Base-by-base conservation (phyloP, 2,888 invertebrate species). In the Hesperia comma region DNA sequence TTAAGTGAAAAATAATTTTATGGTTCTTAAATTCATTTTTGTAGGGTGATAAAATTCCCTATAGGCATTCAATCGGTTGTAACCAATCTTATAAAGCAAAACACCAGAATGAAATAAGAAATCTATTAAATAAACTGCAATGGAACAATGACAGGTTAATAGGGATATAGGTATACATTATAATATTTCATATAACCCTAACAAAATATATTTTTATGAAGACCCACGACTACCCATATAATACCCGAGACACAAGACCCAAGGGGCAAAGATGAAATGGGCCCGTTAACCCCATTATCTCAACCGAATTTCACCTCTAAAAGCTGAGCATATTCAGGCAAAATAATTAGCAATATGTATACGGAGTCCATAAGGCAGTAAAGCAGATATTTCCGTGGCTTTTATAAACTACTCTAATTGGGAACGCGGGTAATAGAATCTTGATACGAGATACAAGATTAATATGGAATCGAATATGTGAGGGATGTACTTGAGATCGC, bases 321-420 rank as follows among this genome's bases (percentile, higher is more conserved):
- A 62, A 43, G 62, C 62, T 61, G 32, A 53, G 53, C 49, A 32
- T 8, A 14, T 37, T 51, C 21, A 37, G 40, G 26, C 54, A 33
- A 55, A 62, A 62, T 54, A 54, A 62, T 62, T 33, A 43, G 54
- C 54, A 55, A 55, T 43, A 62, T 62, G 53, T 21, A 61, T 53
- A 12, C 26, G 53, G 51, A 61, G 61, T 40, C 43, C 32, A 41
- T 32, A 55, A 62, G 43, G 68, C 63, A 69, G 68, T 70, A 72
- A 72, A 70, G 69, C 64, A 66, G 69, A 69, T 70, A 70, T 72
- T 72, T 61, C 71, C 69, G 17, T 62, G 54, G 62, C 14, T 58
- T 53, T 51, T 61, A 69, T 70, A 69, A 64, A 69, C 66, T 68
- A 55, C 21, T 57, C 61, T 71, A 72, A 71, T 72, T 71, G 72